Evolutionary conservation across 2,113 vertebrate genomes (phyloP).

Genomic region (Microtus oregoni): DNA sequence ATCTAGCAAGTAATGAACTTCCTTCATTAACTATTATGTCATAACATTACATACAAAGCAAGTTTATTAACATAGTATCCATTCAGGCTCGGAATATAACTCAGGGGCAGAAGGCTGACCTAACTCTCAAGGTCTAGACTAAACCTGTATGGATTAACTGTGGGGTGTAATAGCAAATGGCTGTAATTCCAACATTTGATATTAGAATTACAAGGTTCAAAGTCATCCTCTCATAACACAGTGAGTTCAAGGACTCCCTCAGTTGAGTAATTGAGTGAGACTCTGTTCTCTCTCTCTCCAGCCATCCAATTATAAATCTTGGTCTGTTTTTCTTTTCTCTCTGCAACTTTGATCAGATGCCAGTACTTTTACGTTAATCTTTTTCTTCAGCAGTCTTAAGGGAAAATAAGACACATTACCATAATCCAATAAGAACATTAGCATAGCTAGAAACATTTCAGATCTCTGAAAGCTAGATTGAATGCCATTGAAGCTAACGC

Average conservation of each 20-base stretch:
- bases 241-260: not conserved
- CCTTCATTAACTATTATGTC: not conserved
- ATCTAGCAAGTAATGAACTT: not conserved
- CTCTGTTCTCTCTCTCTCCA: not conserved
- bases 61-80: not conserved
- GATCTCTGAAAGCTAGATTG: not conserved
- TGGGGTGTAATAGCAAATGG: not conserved
- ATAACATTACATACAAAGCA: not conserved
- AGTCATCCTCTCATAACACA: not conserved
- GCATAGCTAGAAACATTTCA: slow-evolving; percentile 28
- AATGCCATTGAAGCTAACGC: not conserved
- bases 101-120: not conserved
- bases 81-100: not conserved
- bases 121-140: too few relatives aligned
- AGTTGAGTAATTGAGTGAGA: too few relatives aligned
- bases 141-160: not conserved
- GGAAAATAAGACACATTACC: not conserved
- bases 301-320: not conserved
- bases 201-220: not conserved
- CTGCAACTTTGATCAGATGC: not conserved
- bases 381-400: not conserved
- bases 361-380: not conserved
- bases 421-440: not conserved
- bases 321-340: not conserved
- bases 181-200: not conserved